Evolutionary conservation across 2,113 vertebrate genomes (phyloP).

Genomic region (Cygnus buccinator): DNA sequence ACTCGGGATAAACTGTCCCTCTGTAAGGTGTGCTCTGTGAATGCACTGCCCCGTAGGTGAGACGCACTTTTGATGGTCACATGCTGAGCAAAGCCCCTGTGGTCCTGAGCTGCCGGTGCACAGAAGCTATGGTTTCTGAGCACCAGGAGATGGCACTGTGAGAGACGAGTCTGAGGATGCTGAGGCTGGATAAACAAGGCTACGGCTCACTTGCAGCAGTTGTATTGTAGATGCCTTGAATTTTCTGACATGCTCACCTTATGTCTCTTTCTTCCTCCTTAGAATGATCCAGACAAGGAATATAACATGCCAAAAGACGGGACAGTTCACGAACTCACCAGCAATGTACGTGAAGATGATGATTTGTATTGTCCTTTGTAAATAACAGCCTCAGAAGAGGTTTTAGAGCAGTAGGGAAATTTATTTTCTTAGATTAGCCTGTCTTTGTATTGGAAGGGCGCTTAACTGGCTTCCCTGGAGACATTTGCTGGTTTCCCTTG

Average conservation of each 20-base stretch:
- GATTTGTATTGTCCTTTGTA: not conserved
- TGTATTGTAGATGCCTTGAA: not conserved
- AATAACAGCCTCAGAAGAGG: not conserved
- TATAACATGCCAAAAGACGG: conserved; percentile 99
- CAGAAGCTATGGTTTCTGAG: not conserved
- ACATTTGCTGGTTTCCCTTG: not conserved
- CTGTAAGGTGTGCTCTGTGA: not conserved
- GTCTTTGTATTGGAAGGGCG: not conserved
- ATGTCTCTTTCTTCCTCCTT: not conserved
- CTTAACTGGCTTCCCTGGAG: not conserved
- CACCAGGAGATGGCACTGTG: conserved; percentile 42
- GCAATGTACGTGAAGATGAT: conserved; percentile 84
- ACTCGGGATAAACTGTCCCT: not conserved
- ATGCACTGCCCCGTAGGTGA: not conserved
- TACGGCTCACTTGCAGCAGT: not conserved
- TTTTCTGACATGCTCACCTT: not conserved
- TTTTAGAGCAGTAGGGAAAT: not conserved
- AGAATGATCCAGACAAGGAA: conserved; percentile 98
- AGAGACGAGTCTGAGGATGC: not conserved
- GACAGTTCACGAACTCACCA: conserved; percentile 96
- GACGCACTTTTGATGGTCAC: not conserved
- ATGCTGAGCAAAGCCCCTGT: not conserved
- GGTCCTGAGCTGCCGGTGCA: not conserved
- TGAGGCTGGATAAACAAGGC: not conserved
- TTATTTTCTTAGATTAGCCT: not conserved